A percentile compares a stretch with the other conserved stretches of the same genome.
phyloP scores from a whole-genome alignment of 2,888 invertebrate species.

The Drosophila infuscata region DNA sequence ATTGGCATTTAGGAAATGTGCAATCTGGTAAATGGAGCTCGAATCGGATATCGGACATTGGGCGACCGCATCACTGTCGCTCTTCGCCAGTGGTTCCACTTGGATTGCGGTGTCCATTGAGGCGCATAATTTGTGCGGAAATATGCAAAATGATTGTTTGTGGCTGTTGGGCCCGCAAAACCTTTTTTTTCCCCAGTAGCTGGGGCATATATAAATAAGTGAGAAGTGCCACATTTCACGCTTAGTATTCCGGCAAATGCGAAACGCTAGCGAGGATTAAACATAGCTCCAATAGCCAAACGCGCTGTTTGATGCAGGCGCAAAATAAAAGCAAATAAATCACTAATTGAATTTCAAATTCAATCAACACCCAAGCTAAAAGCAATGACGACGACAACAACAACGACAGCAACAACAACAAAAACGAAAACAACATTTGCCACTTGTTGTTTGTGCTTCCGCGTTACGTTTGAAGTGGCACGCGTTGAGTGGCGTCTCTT shows the following conservation, averaged over 20 bases:
- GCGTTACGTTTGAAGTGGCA: slow-evolving; percentile 60
- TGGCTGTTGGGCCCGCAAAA: slow-evolving; percentile 9
- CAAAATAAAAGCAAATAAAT: slow-evolving; percentile 2
- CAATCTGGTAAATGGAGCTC: slow-evolving; percentile 36
- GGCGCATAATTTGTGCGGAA: slow-evolving; percentile 80
- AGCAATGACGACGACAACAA: slow-evolving; percentile 60
- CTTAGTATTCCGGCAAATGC: slow-evolving; percentile 69
- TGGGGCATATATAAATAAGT: slow-evolving; percentile 76
- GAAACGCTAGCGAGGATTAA: slow-evolving; percentile 46
- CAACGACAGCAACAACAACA: slow-evolving; percentile 15
- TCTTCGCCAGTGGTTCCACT: slow-evolving; percentile 67
- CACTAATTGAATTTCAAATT: slow-evolving; percentile 26
- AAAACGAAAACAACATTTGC: slow-evolving; percentile 18
- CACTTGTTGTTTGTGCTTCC: slow-evolving; percentile 69
- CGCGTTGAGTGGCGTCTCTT: slow-evolving; percentile 47
- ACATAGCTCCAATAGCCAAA: slow-evolving; percentile 5
- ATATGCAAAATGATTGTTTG: slow-evolving; percentile 60
- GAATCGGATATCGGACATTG: slow-evolving; percentile 21
- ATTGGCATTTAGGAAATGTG: slow-evolving; percentile 45
- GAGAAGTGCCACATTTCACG: slow-evolving; percentile 78
- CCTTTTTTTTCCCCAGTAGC: slow-evolving; percentile 57
- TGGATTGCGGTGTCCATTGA: slow-evolving; percentile 62
- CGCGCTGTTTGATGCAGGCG: slow-evolving; percentile 9
- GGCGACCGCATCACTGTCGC: slow-evolving; percentile 49
- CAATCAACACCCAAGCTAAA: slow-evolving; percentile 36